Conservation (phyloP, 2,888 invertebrate genomes). For the Kryphioiulus occultus region DNA sequence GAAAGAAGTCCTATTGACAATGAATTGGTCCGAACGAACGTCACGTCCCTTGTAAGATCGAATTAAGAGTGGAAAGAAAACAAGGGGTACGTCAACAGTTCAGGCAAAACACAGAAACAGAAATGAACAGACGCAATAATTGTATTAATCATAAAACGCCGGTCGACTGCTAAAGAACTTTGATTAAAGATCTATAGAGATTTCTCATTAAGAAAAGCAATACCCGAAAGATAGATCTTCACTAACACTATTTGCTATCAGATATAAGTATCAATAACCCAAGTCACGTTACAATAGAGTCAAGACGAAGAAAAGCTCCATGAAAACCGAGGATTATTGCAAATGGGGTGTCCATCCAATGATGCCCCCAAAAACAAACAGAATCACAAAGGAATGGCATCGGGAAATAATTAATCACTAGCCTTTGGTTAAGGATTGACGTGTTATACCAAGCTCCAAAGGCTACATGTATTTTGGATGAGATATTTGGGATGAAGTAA, state of each 20-base stretch:
- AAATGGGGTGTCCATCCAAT: slow-evolving; percentile 36
- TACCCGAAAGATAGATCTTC: slow-evolving; percentile 42
- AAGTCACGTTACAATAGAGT: slow-evolving; percentile 37
- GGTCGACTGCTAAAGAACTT: slow-evolving; percentile 44
- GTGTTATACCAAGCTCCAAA: neutral
- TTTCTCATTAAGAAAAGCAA: slow-evolving; percentile 42
- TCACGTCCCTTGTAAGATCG: slow-evolving; percentile 21
- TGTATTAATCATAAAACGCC: slow-evolving; percentile 47
- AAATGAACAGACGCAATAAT: slow-evolving; percentile 46
- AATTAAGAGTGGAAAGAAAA: slow-evolving; percentile 33
- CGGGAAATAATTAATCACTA: slow-evolving; percentile 31
- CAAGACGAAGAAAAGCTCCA: slow-evolving; percentile 9
- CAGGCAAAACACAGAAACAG: slow-evolving; percentile 1
- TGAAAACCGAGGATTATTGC: slow-evolving; percentile 37
- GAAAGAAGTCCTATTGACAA: neutral
- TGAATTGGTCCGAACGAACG: neutral
- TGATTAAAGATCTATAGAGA: slow-evolving; percentile 46
- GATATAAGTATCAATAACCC: slow-evolving; percentile 35
- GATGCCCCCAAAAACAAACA: slow-evolving; percentile 37
- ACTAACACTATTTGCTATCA: slow-evolving; percentile 46
- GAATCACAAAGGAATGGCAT: slow-evolving; percentile 31
- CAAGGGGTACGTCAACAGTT: neutral
- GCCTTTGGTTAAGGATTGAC: neutral
- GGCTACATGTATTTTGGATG: neutral
- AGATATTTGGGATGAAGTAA: neutral